Evolutionary conservation across 2,113 vertebrate species (phyloP), one percentile per base, ranked within the genome.

Genomic region (Microcebus tavaratra): DNA sequence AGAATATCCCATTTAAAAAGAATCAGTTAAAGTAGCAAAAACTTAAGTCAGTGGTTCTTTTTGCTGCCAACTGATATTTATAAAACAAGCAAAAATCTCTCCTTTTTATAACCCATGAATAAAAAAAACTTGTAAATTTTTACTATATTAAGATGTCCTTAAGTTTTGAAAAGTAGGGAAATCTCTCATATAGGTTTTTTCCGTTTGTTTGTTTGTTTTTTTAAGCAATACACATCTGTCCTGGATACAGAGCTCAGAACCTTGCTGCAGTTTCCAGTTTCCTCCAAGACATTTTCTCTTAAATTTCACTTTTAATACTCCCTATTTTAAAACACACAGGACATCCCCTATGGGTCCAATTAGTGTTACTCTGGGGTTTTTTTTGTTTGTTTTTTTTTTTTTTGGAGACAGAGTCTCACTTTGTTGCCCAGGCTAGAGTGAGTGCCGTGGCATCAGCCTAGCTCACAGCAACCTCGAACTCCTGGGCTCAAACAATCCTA

Each of bases 1-100:
- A 84, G 94, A 93, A 75, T 67, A 91, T 0, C 67, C 20, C 36
- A 92, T 15, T 84, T 29, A 81, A 61, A 75, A 75, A 92, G 7
- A 92, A 73, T 48, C 20, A 83, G 12, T 75, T 70, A 97, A 94
- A 57, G 27, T 2, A 89, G n/a, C 86, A 95, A 45, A 25, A 75
- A 8, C 31, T 91, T 42, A 70, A 75, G 42, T 73, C 42, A 83
- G 36, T 63, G 29, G 45, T 61, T 84, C 61, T 97, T 65, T 84
- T 75, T 17, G n/a, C 42, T 42, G 36, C 5, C 53, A 67, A 42
- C 5, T 55, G 48, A 29, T 12, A 81, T 67, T 42, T 88, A 81
- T 68, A 83, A 87, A 92, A 91, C 21, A 88, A 90, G 31, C 13
- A 72, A 92, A 95, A 73, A 85, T 59, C 11, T 89, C 78, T 82